phyloP scores from a whole-genome alignment of 1,140 invertebrate genomes.

The Planococcus citri region DNA sequence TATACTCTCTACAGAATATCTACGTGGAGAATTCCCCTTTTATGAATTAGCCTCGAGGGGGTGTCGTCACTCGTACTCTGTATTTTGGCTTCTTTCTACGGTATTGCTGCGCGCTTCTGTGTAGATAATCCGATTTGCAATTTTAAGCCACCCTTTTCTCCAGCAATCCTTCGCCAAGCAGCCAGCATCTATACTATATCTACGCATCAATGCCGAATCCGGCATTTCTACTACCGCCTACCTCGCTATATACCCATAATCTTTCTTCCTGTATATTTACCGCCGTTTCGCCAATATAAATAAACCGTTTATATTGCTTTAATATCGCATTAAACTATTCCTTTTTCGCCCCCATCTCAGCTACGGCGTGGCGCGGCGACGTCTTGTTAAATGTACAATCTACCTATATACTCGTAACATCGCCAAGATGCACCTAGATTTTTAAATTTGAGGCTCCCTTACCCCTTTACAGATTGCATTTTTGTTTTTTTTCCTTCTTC shows the following conservation, averaged over 20 bases:
- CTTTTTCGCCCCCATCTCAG: neutral
- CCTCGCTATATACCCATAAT: too few species aligned
- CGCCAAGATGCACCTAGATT: neutral
- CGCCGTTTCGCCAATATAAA: slow-evolving; percentile 18
- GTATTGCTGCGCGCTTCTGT: neutral
- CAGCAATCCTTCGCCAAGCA: too few species aligned
- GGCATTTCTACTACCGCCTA: slow-evolving; percentile 4
- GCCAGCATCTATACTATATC: too few species aligned
- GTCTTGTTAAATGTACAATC: too few species aligned
- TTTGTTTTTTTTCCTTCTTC: too few species aligned
- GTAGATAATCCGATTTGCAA: slow-evolving; percentile 18
- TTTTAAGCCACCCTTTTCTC: slow-evolving; percentile 16
- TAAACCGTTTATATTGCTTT: slow-evolving; percentile 19
- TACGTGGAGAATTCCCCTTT: too few species aligned
- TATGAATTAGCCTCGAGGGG: slow-evolving; percentile 16
- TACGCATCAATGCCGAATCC: neutral
- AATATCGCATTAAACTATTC: slow-evolving; percentile 16
- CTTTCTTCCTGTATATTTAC: slow-evolving; percentile 20
- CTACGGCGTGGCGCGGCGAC: too few species aligned
- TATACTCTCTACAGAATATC: too few species aligned
- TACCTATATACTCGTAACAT: too few species aligned
- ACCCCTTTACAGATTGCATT: too few species aligned
- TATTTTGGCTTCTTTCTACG: neutral
- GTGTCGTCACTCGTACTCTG: neutral
- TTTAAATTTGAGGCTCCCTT: neutral